Evolutionary conservation across 2,113 vertebrate species (phyloP), one percentile per base, ranked within the genome.

Genomic region (Cyrtonyx montezumae): DNA sequence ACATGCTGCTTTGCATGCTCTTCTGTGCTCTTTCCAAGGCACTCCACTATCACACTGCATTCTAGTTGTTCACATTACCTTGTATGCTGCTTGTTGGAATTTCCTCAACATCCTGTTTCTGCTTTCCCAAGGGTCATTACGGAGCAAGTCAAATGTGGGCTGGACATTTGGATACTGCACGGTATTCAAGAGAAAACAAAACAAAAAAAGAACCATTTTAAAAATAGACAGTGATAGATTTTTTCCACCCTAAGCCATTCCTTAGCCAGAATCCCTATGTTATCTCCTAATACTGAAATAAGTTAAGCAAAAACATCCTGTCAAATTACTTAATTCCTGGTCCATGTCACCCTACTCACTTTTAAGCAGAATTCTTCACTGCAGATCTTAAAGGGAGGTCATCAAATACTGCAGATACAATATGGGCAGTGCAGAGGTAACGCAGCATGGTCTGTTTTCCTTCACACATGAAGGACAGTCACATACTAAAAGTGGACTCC

Each of bases 31-130:
- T 55, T 85, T 87, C 40, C 11, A 83, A 82, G 30, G 8, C 2
- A 1, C 53, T 55, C 49, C 17, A 22, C 20, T 30, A 58, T 80
- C 75, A 81, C 28, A 37, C 22, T 77, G 56, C 13, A 70, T 5
- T 75, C 37, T 75, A 55, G 8, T 81, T 61, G 40, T 69, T 74
- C 55, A 79, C 32, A 6, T 89, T 97, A 99, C 99, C 99, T 98
- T 99, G 71, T 97, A 98, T 16, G 97, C 98, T 61, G 97, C 98
- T 96, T 99, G 98, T 78, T 99, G 98, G 90, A 99, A 99, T 63
- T 97, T 97, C 71, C 86, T 97, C 56, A 98, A 93, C 51, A 95
- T 96, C 84, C 97, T 96, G 16, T 90, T 97, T 76, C 96, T 98
- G 61, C 91, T 93, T 68, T 97, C 95, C 98, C 98, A 98, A 19